Percentiles rank a stretch among this genome's conserved stretches.
phyloP scores from a whole-genome alignment of 1,140 invertebrate genomes.

The Scaptomyza pallida region DNA sequence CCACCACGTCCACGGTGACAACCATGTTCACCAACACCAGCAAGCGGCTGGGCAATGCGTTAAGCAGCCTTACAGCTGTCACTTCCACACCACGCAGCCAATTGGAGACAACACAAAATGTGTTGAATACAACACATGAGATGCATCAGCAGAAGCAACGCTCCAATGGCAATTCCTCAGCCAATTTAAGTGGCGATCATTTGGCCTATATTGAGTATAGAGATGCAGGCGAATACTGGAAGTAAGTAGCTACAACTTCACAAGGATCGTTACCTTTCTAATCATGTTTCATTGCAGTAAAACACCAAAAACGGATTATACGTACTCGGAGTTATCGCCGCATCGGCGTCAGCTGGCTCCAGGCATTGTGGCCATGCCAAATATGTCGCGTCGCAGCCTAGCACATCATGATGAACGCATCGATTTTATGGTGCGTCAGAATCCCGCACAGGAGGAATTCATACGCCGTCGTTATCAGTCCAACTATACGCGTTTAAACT shows the following conservation, averaged over 20 bases:
- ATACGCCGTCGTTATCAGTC: conserved; percentile 76
- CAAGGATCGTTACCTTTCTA: neutral
- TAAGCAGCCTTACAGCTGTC: conserved; percentile 35
- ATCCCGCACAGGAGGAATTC: conserved; percentile 73
- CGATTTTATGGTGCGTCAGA: conserved; percentile 70
- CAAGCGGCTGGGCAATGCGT: conserved; percentile 44
- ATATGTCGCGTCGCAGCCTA: conserved; percentile 90
- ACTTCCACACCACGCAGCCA: conserved; percentile 69
- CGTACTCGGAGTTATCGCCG: conserved; percentile 90
- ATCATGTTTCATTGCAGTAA: conserved; percentile 84
- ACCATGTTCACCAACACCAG: conserved; percentile 51
- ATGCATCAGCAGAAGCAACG: conserved; percentile 61
- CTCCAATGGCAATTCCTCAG: conserved; percentile 66
- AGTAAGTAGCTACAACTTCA: conserved; percentile 86
- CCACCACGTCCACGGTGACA: conserved; percentile 47
- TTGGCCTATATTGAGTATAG: conserved; percentile 86
- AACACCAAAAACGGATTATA: conserved; percentile 93
- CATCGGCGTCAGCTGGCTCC: conserved; percentile 91
- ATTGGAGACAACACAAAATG: conserved; percentile 70
- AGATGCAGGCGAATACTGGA: conserved; percentile 88
- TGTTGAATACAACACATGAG: conserved; percentile 67
- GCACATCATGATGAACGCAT: conserved; percentile 75
- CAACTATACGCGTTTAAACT: conserved; percentile 51
- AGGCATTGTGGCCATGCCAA: conserved; percentile 91
- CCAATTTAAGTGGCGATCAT: conserved; percentile 79